Conservation (phyloP, 1,140 invertebrate species). For the Arion vulgaris region DNA sequence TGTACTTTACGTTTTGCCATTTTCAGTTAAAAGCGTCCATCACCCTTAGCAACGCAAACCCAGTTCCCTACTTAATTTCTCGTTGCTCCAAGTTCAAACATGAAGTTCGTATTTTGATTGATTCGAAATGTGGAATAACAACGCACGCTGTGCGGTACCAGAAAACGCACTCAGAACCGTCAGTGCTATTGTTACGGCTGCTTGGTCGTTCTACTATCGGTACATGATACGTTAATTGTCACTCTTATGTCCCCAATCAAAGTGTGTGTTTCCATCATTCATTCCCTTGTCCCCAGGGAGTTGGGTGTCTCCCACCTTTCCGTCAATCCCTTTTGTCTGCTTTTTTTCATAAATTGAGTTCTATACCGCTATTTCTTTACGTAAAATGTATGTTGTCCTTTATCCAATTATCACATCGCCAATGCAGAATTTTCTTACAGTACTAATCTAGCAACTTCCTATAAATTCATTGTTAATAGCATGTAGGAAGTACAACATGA, state of each 20-base stretch:
- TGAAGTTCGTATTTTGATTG: not conserved
- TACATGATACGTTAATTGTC: not conserved
- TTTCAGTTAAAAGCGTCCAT: not conserved
- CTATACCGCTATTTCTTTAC: too few relatives aligned
- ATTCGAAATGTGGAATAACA: not conserved
- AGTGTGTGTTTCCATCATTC: not conserved
- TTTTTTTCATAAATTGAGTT: too few relatives aligned
- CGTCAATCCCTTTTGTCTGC: not conserved
- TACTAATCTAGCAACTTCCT: too few relatives aligned
- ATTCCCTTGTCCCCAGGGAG: too few relatives aligned
- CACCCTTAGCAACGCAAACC: not conserved
- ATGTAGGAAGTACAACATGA: too few relatives aligned
- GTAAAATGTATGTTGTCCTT: too few relatives aligned
- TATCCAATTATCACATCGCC: too few relatives aligned
- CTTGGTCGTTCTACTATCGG: not conserved
- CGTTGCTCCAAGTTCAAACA: too few relatives aligned
- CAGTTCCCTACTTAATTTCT: not conserved
- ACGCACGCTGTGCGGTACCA: not conserved
- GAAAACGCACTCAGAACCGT: conserved; percentile 7
- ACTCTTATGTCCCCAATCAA: not conserved
- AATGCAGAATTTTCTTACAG: too few relatives aligned
- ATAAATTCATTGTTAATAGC: too few relatives aligned
- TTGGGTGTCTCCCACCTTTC: not conserved
- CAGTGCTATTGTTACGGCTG: not conserved
- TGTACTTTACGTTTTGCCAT: not conserved